phyloP scores from a whole-genome alignment of 2,113 vertebrate species.

The Coturnix japonica region DNA sequence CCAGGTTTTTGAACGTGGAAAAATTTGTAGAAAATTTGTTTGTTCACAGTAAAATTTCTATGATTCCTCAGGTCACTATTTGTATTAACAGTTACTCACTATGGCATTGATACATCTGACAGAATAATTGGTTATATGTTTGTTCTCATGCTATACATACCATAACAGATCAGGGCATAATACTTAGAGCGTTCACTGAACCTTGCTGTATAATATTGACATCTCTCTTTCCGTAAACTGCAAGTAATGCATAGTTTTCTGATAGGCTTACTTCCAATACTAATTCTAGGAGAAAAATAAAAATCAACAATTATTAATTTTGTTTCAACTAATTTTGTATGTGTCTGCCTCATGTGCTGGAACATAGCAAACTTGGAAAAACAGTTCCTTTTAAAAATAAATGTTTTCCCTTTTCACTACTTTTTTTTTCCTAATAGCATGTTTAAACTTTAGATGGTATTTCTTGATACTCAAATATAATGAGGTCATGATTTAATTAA shows the following conservation, averaged over 20 bases:
- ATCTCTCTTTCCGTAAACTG: conserved; percentile 83
- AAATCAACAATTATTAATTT: conserved; percentile 38
- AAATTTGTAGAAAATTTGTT: not conserved
- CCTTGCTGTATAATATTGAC: conserved; percentile 83
- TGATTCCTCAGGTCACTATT: not conserved
- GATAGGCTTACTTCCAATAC: conserved; percentile 70
- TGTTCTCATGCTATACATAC: conserved; percentile 66
- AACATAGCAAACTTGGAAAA: not conserved
- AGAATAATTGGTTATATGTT: not conserved
- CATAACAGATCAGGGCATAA: conserved; percentile 81
- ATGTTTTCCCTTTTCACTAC: not conserved
- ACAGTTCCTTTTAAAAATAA: not conserved
- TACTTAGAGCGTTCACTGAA: conserved; percentile 82
- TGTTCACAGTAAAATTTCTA: not conserved
- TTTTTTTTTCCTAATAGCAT: not conserved
- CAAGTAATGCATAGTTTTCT: conserved; percentile 83
- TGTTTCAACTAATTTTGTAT: not conserved
- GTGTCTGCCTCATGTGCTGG: not conserved
- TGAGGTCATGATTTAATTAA: not conserved
- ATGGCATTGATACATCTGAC: not conserved
- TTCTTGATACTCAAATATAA: not conserved
- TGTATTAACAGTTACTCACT: not conserved
- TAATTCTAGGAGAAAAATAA: conserved; percentile 80
- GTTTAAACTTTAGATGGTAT: not conserved
- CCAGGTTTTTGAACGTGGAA: not conserved